A percentile compares a stretch with the other conserved stretches of the same genome.
phyloP scores from a whole-genome alignment of 92 coral and sea anemone species.

The Zoanthus sansibaricus region DNA sequence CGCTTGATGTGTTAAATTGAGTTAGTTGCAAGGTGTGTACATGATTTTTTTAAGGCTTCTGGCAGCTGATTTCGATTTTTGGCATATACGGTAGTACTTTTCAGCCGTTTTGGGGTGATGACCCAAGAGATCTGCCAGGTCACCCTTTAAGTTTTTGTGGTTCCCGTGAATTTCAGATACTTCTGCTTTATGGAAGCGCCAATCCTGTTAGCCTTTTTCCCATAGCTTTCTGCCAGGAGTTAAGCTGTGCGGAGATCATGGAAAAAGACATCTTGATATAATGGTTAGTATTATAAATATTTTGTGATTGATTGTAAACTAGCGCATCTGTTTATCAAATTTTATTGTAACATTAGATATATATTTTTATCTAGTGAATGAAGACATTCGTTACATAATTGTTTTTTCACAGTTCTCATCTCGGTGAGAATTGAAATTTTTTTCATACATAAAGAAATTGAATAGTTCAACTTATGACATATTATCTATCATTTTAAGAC shows the following conservation, averaged over 20 bases:
- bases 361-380: neutral
- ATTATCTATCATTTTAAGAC: neutral
- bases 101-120: conserved; percentile 66
- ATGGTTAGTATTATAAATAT: no score
- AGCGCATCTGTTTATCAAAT: neutral
- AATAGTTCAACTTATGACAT: conserved; percentile 1
- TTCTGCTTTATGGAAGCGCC: conserved; percentile 67
- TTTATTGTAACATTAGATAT: neutral
- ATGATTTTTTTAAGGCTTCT: conserved; percentile 50
- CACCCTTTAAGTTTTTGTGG: conserved; percentile 59
- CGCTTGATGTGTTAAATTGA: neutral
- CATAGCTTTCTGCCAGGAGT: conserved; percentile 64
- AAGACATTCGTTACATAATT: conserved; percentile 5
- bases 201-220: conserved; percentile 36
- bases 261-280: conserved; percentile 50
- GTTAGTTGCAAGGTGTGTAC: conserved; percentile 43
- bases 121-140: conserved; percentile 67
- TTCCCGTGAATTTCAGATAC: conserved; percentile 59
- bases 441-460: conserved; percentile 16
- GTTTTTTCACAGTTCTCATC: neutral
- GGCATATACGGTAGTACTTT: conserved; percentile 62
- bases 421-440: neutral
- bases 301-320: neutral
- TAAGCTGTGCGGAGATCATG: conserved; percentile 63
- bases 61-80: conserved; percentile 63